phyloP scores from a whole-genome alignment of 2,888 invertebrate species.

The Neoaliturus tenellus region DNA sequence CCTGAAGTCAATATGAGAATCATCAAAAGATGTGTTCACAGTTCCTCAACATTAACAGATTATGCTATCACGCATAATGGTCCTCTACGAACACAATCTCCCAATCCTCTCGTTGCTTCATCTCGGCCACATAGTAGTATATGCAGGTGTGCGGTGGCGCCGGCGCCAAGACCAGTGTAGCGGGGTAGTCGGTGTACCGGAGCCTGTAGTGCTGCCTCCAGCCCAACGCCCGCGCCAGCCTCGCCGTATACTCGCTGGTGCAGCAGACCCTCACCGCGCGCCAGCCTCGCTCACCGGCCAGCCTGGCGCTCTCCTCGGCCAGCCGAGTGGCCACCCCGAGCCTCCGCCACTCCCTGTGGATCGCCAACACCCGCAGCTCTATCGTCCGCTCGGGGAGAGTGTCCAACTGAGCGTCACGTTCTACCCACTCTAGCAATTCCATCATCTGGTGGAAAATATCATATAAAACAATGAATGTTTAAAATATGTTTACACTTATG shows the following conservation, averaged over 20 bases:
- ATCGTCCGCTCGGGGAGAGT: constrained; percentile 39
- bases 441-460: constrained; percentile 3
- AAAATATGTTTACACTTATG: too few relatives aligned
- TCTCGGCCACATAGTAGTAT: constrained; percentile 35
- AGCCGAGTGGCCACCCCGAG: constrained; percentile 22
- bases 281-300: constrained; percentile 20
- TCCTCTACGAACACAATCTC: neutral
- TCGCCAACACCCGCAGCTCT: constrained; percentile 48
- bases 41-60: too few relatives aligned
- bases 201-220: constrained; percentile 42
- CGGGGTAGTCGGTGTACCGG: constrained; percentile 46
- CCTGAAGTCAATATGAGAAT: too few relatives aligned
- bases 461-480: too few relatives aligned
- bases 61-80: neutral
- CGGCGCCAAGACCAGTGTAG: neutral
- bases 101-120: neutral
- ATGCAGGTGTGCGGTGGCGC: neutral
- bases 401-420: neutral
- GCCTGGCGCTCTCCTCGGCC: constrained; percentile 41
- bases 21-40: too few relatives aligned
- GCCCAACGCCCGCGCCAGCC: constrained; percentile 17
- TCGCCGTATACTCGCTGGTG: constrained; percentile 51
- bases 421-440: constrained; percentile 7
- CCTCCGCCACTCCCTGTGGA: constrained; percentile 24
- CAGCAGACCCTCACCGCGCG: constrained; percentile 36